These are phyloP conservation scores for Mormoops blainvillei DNA, from an alignment of 2,113 vertebrate genomes.

Conservation along the genomic window DNA sequence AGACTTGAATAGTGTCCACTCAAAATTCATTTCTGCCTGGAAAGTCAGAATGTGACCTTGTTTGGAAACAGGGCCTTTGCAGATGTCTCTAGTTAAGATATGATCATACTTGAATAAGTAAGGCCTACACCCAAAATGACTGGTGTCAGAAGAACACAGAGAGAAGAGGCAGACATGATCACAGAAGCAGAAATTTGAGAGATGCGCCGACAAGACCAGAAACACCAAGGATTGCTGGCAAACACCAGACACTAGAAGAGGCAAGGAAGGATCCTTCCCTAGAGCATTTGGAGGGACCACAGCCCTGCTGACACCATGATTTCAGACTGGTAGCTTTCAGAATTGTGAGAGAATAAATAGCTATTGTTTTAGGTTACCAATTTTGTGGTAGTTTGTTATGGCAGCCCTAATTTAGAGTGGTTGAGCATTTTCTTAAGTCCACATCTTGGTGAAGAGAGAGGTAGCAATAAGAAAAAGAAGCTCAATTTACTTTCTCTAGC, in stretches of 20 bases:
- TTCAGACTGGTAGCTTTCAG: background rate
- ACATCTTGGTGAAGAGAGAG: background rate
- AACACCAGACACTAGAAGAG: background rate
- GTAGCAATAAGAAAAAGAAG: constrained; percentile 32
- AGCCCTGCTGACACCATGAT: background rate
- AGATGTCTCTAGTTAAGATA: background rate
- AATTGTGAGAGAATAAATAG: background rate
- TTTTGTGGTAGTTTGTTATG: background rate
- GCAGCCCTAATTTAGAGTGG: background rate
- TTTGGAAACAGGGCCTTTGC: background rate
- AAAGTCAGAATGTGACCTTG: background rate
- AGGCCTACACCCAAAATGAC: background rate
- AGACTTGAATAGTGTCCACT: background rate
- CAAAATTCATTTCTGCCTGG: background rate
- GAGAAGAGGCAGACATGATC: background rate
- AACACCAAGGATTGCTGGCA: background rate
- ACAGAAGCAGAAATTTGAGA: background rate
- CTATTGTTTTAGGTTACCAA: background rate
- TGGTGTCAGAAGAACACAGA: background rate
- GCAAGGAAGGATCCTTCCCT: background rate
- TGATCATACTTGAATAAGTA: background rate
- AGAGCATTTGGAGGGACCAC: background rate
- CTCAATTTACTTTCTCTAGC: constrained; percentile 14
- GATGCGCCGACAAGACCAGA: background rate
- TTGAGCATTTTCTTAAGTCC: background rate